A percentile compares a stretch with the other conserved stretches of the same genome.
These are phyloP conservation scores for Eristalis pertinax DNA, from an alignment of 2,888 invertebrate species.

Conservation along the genomic window DNA sequence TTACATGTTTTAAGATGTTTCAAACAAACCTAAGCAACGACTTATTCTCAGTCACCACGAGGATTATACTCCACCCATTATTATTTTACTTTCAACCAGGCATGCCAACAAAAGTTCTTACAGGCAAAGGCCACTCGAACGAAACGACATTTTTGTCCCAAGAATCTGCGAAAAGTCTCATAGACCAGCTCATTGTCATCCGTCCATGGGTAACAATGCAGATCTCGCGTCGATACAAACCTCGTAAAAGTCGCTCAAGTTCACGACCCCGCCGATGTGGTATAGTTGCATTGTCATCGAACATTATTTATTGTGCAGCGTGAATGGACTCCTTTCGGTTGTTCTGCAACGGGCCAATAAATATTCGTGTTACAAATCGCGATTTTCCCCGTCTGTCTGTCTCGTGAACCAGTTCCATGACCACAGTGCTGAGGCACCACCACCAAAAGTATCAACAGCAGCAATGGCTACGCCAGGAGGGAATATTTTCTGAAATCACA, in stretches of 20 bases:
- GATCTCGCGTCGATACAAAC: constrained; percentile 32
- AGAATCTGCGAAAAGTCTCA: background rate
- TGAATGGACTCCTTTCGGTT: constrained; percentile 38
- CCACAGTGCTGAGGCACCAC: constrained; percentile 1
- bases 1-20: too few species aligned
- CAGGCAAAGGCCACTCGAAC: too few species aligned
- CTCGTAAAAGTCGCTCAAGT: constrained; percentile 58
- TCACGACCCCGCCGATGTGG: constrained; percentile 63
- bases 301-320: constrained; percentile 66
- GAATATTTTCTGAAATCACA: constrained; percentile 45
- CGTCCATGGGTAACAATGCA: constrained; percentile 24
- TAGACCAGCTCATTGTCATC: constrained; percentile 28
- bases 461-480: background rate
- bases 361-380: constrained; percentile 66
- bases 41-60: too few species aligned
- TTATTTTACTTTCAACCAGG: too few species aligned
- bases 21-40: too few species aligned
- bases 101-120: too few species aligned
- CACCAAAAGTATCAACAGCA: constrained; percentile 8
- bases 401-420: constrained; percentile 13
- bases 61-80: too few species aligned
- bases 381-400: constrained; percentile 18
- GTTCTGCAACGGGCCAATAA: constrained; percentile 45
- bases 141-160: too few species aligned
- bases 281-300: constrained; percentile 62